Evolutionary conservation across 2,888 invertebrate species (phyloP).

Genomic region (Sisyra nigra): DNA sequence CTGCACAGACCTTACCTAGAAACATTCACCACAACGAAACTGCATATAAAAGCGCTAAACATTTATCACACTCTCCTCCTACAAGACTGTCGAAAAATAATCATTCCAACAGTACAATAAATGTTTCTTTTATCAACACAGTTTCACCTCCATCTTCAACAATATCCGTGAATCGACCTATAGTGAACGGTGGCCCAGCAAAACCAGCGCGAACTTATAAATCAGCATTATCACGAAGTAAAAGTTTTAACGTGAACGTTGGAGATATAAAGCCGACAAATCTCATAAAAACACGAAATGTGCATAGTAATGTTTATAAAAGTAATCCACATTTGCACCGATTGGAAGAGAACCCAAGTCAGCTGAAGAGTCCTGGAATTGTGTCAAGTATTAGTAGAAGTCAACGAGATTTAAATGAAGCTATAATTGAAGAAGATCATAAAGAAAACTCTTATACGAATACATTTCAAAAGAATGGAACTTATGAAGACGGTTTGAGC

Average conservation of each 20-base stretch:
- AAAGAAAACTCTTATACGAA: constrained; percentile 33
- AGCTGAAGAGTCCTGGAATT: constrained; percentile 71
- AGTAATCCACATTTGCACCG: constrained; percentile 63
- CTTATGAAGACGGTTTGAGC: constrained; percentile 28
- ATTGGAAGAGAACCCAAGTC: constrained; percentile 50
- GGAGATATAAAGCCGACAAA: constrained; percentile 20
- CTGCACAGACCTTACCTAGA: constrained; percentile 63
- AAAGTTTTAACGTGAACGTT: constrained; percentile 68
- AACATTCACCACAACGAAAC: constrained; percentile 23
- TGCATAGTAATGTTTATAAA: constrained; percentile 39
- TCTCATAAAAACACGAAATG: background rate
- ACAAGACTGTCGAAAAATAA: constrained; percentile 31
- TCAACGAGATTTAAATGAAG: constrained; percentile 58
- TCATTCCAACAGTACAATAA: constrained; percentile 41
- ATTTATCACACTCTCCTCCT: constrained; percentile 12
- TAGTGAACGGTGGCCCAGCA: constrained; percentile 39
- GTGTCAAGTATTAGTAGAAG: constrained; percentile 74
- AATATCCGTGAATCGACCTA: constrained; percentile 17
- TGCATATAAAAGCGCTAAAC: constrained; percentile 13
- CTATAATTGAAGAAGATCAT: constrained; percentile 30
- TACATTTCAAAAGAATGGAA: constrained; percentile 34
- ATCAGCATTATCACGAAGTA: constrained; percentile 56
- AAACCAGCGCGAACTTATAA: constrained; percentile 70
- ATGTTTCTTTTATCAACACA: constrained; percentile 44
- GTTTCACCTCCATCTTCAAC: constrained; percentile 26